These are phyloP conservation scores for Bradysia coprophila DNA, from an alignment of 1,140 invertebrate genomes.

Conservation along the genomic window DNA sequence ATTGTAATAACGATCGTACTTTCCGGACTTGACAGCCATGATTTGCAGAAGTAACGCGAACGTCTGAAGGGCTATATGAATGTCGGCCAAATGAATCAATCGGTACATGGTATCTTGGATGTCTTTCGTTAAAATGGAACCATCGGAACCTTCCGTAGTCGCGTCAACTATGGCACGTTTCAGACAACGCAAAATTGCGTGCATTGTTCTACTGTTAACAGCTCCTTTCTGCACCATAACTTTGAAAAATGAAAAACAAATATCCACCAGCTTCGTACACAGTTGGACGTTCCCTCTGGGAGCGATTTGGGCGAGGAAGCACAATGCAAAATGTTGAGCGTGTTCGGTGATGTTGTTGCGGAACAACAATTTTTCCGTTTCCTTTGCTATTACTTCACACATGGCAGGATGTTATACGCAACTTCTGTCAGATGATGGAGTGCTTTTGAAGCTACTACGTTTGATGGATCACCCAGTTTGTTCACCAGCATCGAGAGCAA, in stretches of 20 bases:
- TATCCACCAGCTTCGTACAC: constrained; percentile 62
- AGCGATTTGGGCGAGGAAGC: constrained; percentile 61
- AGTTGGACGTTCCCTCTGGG: constrained; percentile 50
- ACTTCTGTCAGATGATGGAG: constrained; percentile 73
- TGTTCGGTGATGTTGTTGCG: constrained; percentile 60
- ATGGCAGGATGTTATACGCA: constrained; percentile 76
- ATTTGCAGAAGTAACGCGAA: constrained; percentile 75
- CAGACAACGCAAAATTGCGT: constrained; percentile 39
- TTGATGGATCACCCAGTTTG: constrained; percentile 85
- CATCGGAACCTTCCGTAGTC: constrained; percentile 1
- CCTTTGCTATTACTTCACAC: constrained; percentile 69
- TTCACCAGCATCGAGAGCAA: constrained; percentile 72
- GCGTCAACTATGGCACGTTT: constrained; percentile 20
- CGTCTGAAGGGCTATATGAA: constrained; percentile 73
- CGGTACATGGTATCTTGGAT: constrained; percentile 63
- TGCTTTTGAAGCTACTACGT: constrained; percentile 72
- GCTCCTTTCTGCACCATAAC: constrained; percentile 78
- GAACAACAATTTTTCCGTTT: constrained; percentile 82
- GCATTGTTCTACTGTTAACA: constrained; percentile 82
- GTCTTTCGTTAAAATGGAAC: constrained; percentile 18
- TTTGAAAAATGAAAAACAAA: constrained; percentile 96
- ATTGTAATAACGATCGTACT: constrained; percentile 60
- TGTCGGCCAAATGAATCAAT: constrained; percentile 66
- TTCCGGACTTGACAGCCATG: constrained; percentile 29
- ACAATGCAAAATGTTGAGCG: constrained; percentile 87